Percentiles rank a stretch among this genome's conserved stretches.
Evolutionary conservation across 2,888 invertebrate genomes (phyloP).

Genomic region (Phytoseiulus persimilis): DNA sequence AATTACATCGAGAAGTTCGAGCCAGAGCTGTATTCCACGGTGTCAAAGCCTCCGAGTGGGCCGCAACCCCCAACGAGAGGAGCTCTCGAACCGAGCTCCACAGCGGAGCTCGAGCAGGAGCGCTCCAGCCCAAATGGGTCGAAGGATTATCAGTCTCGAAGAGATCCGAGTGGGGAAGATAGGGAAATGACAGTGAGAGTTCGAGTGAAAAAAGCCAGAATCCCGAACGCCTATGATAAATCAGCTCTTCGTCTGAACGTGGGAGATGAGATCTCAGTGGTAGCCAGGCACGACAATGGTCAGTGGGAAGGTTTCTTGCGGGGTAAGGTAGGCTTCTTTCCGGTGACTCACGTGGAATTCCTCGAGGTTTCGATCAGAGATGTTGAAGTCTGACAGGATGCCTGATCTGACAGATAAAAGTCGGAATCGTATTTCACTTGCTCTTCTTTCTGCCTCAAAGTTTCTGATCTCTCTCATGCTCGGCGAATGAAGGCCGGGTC

Average conservation of each 20-base stretch:
- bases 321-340: slow-evolving; percentile 79
- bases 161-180: neutral
- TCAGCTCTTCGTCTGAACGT: slow-evolving; percentile 84
- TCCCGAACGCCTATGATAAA: slow-evolving; percentile 94
- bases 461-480: too few species aligned
- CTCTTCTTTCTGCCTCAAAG: too few species aligned
- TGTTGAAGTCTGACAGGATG: too few species aligned
- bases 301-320: slow-evolving; percentile 95
- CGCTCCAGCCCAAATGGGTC: neutral
- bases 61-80: neutral
- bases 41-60: slow-evolving; percentile 13
- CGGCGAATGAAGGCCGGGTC: too few species aligned
- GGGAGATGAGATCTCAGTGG: slow-evolving; percentile 86
- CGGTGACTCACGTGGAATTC: slow-evolving; percentile 94
- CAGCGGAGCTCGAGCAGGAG: neutral
- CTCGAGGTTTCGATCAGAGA: slow-evolving; percentile 55
- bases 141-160: neutral
- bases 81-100: neutral
- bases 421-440: too few species aligned
- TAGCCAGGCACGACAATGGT: slow-evolving; percentile 92
- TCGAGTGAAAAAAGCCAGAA: slow-evolving; percentile 79
- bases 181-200: slow-evolving; percentile 60
- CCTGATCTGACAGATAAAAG: too few species aligned
- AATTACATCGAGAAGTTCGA: slow-evolving; percentile 64
- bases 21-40: slow-evolving; percentile 1